Percentiles rank a stretch among this genome's conserved stretches.
Conservation (phyloP, 2,797 vertebrate species). For the Yasuhikotakia modesta region DNA sequence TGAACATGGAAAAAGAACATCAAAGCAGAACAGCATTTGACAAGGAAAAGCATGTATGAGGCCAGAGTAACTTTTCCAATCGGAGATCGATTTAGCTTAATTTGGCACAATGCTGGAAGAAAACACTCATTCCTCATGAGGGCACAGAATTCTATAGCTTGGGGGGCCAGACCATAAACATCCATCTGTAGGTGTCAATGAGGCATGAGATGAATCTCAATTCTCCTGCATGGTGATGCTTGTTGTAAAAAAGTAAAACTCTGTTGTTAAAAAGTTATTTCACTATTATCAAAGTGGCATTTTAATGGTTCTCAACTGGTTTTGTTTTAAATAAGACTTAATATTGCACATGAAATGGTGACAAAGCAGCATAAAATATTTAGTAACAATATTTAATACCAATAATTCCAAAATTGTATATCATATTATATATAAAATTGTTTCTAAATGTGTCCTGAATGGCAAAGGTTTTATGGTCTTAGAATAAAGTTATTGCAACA, state of each 20-base stretch:
- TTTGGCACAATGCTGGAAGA: conserved; percentile 18
- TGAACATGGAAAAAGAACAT: conserved; percentile 3
- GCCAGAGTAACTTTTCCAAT: conserved; percentile 15
- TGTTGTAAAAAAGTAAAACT: conserved; percentile 9
- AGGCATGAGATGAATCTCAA: conserved; percentile 41
- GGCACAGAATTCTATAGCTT: conserved; percentile 4
- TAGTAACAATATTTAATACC: no score
- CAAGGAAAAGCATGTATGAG: conserved; percentile 17
- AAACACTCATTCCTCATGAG: conserved; percentile 3
- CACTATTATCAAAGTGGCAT: neutral
- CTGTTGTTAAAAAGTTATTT: neutral
- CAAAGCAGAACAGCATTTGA: conserved; percentile 29
- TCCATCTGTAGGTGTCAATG: conserved; percentile 21
- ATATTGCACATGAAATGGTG: neutral
- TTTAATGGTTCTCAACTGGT: neutral
- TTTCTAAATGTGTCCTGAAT: no score
- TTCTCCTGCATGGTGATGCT: conserved; percentile 16
- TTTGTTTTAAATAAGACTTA: neutral
- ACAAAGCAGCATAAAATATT: no score
- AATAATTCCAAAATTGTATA: no score
- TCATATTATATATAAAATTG: no score
- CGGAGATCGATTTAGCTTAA: conserved; percentile 24
- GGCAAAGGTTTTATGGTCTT: no score
- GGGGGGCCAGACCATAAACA: conserved; percentile 13
- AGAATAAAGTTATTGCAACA: no score